phyloP scores from a whole-genome alignment of 1,140 invertebrate species.

The Trichomalopsis sarcophagae region DNA sequence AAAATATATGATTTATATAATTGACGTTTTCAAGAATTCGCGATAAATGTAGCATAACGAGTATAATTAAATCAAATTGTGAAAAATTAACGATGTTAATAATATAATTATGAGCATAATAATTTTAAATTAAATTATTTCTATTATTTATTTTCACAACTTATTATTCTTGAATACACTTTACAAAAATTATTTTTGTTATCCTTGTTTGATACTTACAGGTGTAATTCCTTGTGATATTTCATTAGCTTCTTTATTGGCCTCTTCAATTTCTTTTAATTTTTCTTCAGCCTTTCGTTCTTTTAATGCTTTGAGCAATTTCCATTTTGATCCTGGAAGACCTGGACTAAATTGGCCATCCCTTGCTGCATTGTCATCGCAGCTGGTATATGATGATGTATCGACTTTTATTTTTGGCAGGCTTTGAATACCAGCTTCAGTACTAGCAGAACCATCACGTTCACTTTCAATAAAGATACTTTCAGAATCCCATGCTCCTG shows the following conservation, averaged over 20 bases:
- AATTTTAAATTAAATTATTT: background rate
- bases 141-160: background rate
- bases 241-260: conserved; percentile 74
- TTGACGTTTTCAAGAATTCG: too few species aligned
- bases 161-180: background rate
- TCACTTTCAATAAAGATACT: conserved; percentile 69
- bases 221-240: conserved; percentile 67
- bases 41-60: background rate
- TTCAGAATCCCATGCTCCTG: conserved; percentile 69
- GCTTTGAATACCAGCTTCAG: conserved; percentile 68
- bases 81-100: too few species aligned
- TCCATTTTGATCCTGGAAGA: conserved; percentile 89
- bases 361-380: conserved; percentile 65
- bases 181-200: background rate
- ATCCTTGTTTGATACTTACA: conserved; percentile 69
- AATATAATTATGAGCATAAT: background rate
- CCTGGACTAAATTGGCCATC: conserved; percentile 75
- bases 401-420: conserved; percentile 77
- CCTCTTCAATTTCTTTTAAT: conserved; percentile 80
- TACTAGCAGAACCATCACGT: conserved; percentile 64
- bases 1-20: too few species aligned
- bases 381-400: conserved; percentile 66
- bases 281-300: conserved; percentile 92
- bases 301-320: conserved; percentile 90
- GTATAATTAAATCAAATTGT: too few species aligned